Evolutionary conservation across 2,797 vertebrate genomes (phyloP).

Genomic region (Balearica regulorum): DNA sequence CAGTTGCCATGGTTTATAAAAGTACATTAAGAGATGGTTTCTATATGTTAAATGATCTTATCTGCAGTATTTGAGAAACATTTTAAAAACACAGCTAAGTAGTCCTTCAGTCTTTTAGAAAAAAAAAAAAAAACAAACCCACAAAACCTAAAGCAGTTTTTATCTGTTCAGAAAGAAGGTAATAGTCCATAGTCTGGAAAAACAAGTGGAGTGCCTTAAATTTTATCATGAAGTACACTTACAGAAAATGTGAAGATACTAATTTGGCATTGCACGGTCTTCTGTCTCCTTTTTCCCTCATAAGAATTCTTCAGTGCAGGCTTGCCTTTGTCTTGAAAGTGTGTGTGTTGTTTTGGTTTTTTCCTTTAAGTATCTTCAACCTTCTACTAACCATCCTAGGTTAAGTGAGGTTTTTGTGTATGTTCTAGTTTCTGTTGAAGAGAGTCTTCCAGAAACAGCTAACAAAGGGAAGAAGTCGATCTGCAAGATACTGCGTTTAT

Average conservation of each 20-base stretch:
- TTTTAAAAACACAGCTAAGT: not conserved
- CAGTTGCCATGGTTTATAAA: not conserved
- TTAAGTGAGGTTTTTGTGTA: not conserved
- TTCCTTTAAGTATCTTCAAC: not conserved
- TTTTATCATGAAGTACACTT: accelerated
- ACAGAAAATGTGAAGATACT: not conserved
- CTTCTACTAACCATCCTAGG: not conserved
- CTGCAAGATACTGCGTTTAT: not conserved
- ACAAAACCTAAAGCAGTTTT: not conserved
- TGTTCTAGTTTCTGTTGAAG: not conserved
- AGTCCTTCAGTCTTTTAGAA: not conserved
- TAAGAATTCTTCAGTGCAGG: not conserved
- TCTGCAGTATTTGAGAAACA: not conserved
- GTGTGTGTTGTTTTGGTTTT: not conserved
- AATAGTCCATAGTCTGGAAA: not conserved
- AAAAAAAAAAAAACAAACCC: not conserved
- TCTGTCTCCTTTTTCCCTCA: not conserved
- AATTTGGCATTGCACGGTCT: accelerated
- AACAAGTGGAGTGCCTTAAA: not conserved
- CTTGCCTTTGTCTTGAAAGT: not conserved
- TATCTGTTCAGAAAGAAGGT: not conserved
- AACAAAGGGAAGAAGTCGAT: not conserved
- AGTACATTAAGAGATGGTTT: not conserved
- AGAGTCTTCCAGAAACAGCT: not conserved
- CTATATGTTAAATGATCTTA: not conserved